Percentiles rank a stretch among this genome's conserved stretches.
Evolutionary conservation across 2,113 vertebrate species (phyloP).

Genomic region (Peromyscus californicus): DNA sequence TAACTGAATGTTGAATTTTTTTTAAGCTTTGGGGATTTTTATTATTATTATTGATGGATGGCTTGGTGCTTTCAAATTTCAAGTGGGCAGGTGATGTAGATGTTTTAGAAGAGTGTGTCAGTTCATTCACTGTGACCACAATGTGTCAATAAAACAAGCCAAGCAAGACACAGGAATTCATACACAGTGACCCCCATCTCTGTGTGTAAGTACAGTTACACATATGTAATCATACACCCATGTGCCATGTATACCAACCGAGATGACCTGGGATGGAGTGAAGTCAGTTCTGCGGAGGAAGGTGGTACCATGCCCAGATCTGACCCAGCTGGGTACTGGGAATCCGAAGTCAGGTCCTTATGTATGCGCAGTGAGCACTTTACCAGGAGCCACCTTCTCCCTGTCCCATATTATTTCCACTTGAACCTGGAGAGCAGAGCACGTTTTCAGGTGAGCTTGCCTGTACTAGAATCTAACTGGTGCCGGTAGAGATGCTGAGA

Average conservation of each 20-base stretch:
- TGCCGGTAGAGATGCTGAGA: too few species aligned
- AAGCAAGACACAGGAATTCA: neutral
- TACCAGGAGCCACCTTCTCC: neutral
- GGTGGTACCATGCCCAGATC: too few species aligned
- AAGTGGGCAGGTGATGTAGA: neutral
- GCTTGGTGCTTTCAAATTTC: slow-evolving; percentile 4
- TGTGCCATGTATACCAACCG: neutral
- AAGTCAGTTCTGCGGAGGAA: neutral
- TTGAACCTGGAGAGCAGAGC: neutral
- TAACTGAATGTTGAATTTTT: slow-evolving; percentile 40
- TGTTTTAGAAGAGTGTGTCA: neutral
- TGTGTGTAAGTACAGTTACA: neutral
- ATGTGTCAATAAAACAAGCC: neutral
- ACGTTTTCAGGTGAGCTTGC: neutral
- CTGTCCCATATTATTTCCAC: neutral
- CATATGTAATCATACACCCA: neutral
- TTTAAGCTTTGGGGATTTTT: slow-evolving; percentile 38
- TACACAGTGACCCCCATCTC: neutral
- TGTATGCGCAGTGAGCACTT: neutral
- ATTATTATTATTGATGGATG: neutral
- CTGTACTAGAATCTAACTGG: rapidly evolving
- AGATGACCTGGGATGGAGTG: too few species aligned
- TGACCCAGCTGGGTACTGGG: too few species aligned
- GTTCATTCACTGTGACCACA: neutral
- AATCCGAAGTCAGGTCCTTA: too few species aligned